Evolutionary conservation across 2,797 vertebrate genomes (phyloP), one percentile per base, ranked within the genome.

Genomic region (Selene dorsalis): DNA sequence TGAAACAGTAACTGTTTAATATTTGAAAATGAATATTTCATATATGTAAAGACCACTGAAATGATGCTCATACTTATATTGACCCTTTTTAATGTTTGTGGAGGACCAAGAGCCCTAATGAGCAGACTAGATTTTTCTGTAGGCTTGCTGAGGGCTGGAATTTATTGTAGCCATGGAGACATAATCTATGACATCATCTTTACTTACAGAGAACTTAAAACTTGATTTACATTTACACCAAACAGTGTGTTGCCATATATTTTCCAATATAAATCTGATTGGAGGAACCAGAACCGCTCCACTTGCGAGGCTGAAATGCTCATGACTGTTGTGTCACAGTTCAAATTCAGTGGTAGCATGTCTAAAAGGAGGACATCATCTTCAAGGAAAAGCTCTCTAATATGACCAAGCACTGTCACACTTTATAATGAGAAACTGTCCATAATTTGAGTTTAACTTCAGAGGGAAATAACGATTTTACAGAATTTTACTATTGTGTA

Each of bases 281-380:
- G 75, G 68, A 80, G 73, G 84, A 85, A 57, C 30, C 56, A 4
- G 72, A 72, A 70, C 77, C 18, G 18, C 59, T 84, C 62, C 58
- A 73, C 28, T 58, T 72, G 30, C 57, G 53, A 73, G 24, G 43
- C 5, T 72, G 24, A 71, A 73, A 53, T 30, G 38, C 24, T 52
- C 56, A 61, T 59, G 17, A 50, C 57, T 47, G 2, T 79, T 4
- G 38, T 32, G 50, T 84, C 57, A 57, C 45, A 71, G 22, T 57
- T 79, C 2, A 84, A 72, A 66, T 67, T 82, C 57, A 84, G 90
- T 91, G 88, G 88, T 93, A 88, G 93, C 88, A 82, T 92, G 88
- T 93, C 79, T 93, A 91, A 92, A 92, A 92, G 90, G 89, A 93
- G 84, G 73, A 89, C 87, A 89, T 91, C 84, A 86, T 91, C 85